Evolutionary conservation across 1,140 invertebrate genomes (phyloP).

Genomic region (Euwallacea similis): DNA sequence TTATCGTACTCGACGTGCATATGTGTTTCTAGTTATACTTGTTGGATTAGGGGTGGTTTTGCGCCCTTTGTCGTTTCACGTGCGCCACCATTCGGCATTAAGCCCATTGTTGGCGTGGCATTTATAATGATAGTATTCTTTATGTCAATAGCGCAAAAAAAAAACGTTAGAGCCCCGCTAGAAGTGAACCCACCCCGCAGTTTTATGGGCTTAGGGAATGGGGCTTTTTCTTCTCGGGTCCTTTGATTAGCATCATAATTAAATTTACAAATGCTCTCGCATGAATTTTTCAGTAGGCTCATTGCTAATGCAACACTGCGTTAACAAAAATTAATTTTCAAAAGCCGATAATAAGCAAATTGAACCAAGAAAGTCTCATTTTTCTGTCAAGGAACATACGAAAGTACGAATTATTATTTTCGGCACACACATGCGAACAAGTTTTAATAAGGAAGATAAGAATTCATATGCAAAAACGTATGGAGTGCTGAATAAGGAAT

Average conservation of each 20-base stretch:
- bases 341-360: conserved; percentile 5
- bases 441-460: conserved; percentile 10
- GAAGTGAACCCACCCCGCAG: conserved; percentile 33
- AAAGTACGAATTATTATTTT: conserved; percentile 13
- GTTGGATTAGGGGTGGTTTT: conserved; percentile 51
- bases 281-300: too few species aligned
- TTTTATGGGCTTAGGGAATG: conserved; percentile 21
- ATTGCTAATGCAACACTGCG: too few species aligned
- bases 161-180: conserved; percentile 43
- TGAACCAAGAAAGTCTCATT: conserved; percentile 5
- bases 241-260: too few species aligned
- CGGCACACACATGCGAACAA: not conserved
- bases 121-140: conserved; percentile 50
- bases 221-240: too few species aligned
- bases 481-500: conserved; percentile 14
- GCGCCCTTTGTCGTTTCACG: conserved; percentile 49
- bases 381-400: not conserved
- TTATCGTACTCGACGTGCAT: conserved; percentile 36
- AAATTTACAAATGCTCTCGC: too few species aligned
- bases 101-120: conserved; percentile 40
- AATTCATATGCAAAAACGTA: conserved; percentile 14
- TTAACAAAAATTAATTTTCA: not conserved
- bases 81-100: conserved; percentile 46
- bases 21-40: conserved; percentile 52
- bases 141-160: conserved; percentile 41